Conservation (phyloP, 2,113 vertebrate species). For the Nettapus auritus region DNA sequence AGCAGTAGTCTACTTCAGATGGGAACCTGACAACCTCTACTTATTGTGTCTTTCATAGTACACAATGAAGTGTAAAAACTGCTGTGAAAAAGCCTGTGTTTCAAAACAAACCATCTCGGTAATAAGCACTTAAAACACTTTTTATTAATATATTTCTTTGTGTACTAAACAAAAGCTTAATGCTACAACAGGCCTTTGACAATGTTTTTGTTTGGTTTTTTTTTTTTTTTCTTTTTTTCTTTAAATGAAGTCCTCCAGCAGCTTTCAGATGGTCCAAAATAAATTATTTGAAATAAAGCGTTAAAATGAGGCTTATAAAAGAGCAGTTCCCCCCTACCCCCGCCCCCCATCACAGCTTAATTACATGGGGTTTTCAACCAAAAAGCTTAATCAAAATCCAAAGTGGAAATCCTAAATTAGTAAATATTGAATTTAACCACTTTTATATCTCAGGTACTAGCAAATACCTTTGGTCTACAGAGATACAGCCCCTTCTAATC, state of each 20-base stretch:
- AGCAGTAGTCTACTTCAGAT: constrained; percentile 78
- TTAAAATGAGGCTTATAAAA: constrained; percentile 32
- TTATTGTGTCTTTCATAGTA: constrained; percentile 81
- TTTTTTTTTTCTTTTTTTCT: background rate
- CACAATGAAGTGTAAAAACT: constrained; percentile 86
- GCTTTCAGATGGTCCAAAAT: constrained; percentile 55
- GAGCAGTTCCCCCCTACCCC: constrained; percentile 39
- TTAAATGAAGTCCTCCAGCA: constrained; percentile 29
- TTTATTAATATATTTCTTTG: constrained; percentile 86
- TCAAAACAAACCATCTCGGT: constrained; percentile 83
- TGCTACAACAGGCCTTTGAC: constrained; percentile 60
- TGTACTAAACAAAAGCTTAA: constrained; percentile 82
- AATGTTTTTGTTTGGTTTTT: background rate
- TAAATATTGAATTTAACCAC: constrained; percentile 76
- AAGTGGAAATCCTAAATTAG: constrained; percentile 74
- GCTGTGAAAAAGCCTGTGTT: constrained; percentile 79
- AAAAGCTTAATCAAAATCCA: constrained; percentile 75
- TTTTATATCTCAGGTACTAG: constrained; percentile 79
- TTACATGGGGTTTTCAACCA: constrained; percentile 52
- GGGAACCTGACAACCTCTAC: constrained; percentile 83
- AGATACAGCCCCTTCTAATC: constrained; percentile 79
- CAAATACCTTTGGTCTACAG: constrained; percentile 82
- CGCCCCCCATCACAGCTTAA: constrained; percentile 31
- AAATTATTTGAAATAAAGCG: constrained; percentile 45
- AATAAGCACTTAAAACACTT: constrained; percentile 86